Evolutionary conservation across 2,888 invertebrate genomes (phyloP).

Genomic region (Gerris lacustris): DNA sequence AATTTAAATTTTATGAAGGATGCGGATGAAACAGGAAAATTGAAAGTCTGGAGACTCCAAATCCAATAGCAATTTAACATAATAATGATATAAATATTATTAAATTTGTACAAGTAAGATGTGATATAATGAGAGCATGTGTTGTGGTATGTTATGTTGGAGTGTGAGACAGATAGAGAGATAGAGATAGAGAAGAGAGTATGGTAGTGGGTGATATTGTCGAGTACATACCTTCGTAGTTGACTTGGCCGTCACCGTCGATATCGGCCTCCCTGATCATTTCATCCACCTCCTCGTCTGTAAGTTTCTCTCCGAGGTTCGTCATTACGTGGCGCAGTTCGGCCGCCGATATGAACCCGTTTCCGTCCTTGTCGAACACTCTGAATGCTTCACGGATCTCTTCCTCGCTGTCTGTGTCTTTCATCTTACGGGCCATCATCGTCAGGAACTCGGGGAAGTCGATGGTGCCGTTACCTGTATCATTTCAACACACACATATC

Average conservation of each 20-base stretch:
- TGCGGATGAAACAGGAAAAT: no score
- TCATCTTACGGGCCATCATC: slow-evolving; percentile 99
- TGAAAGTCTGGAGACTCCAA: no score
- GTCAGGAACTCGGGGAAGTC: slow-evolving; percentile 99
- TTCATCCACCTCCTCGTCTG: slow-evolving; percentile 98
- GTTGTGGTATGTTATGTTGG: slow-evolving; percentile 11
- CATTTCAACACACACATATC: neutral
- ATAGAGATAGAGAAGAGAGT: neutral
- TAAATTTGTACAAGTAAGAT: no score
- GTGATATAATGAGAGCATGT: slow-evolving; percentile 33
- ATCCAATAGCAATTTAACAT: no score
- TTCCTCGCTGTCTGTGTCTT: slow-evolving; percentile 98
- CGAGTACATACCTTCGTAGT: slow-evolving; percentile 84
- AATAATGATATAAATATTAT: no score
- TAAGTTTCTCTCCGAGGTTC: slow-evolving; percentile 97
- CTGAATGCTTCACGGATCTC: slow-evolving; percentile 98
- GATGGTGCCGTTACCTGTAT: slow-evolving; percentile 92
- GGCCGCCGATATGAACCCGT: slow-evolving; percentile 96
- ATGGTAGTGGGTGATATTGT: neutral
- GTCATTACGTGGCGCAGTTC: slow-evolving; percentile 99
- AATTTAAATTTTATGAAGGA: no score
- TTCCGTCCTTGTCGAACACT: slow-evolving; percentile 98
- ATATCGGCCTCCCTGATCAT: slow-evolving; percentile 99
- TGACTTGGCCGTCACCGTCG: slow-evolving; percentile 97
- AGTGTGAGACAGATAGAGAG: neutral